Evolutionary conservation across 2,113 vertebrate genomes (phyloP).

Genomic region (Rhinoptilus africanus): DNA sequence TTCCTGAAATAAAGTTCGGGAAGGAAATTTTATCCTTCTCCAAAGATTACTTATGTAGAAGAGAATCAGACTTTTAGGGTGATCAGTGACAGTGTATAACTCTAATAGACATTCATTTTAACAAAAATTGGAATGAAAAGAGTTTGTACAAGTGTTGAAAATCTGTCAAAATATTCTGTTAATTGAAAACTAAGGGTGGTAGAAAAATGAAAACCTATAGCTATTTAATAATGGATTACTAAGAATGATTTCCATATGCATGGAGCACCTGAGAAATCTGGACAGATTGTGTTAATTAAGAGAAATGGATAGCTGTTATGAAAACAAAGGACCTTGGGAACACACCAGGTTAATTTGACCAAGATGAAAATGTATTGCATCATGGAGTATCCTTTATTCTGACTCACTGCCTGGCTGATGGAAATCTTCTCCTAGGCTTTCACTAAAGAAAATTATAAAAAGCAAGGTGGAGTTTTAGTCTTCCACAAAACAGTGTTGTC

Average conservation of each 20-base stretch:
- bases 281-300: background rate
- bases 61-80: background rate
- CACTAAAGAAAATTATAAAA: background rate
- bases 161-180: background rate
- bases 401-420: background rate
- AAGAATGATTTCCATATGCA: background rate
- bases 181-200: background rate
- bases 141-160: background rate
- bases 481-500: background rate
- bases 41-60: background rate
- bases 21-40: background rate
- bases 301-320: background rate
- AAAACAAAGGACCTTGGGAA: background rate
- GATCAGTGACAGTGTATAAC: background rate
- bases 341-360: background rate
- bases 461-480: background rate
- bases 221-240: background rate
- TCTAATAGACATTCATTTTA: background rate
- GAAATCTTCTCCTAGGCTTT: background rate
- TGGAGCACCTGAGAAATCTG: background rate
- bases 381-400: background rate
- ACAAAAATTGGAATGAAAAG: background rate
- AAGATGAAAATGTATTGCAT: background rate
- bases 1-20: background rate
- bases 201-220: background rate